These are phyloP conservation scores for Pygmarrhopalites habei DNA, from an alignment of 1,140 invertebrate genomes.

Conservation along the genomic window DNA sequence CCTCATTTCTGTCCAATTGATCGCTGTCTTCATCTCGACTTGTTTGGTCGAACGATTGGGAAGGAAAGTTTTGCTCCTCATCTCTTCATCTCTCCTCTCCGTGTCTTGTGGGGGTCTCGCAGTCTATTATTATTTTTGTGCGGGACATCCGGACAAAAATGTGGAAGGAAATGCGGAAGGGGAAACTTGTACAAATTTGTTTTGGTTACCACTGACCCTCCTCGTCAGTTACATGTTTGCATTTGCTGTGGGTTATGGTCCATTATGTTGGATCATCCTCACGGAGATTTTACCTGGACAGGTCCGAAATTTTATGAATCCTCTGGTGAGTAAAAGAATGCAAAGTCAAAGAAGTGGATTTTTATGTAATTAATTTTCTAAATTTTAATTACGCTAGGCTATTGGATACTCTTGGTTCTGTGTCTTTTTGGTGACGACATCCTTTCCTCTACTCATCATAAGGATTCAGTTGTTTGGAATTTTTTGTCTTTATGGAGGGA, in stretches of 20 bases:
- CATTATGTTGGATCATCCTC: conserved; percentile 50
- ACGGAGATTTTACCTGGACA: conserved; percentile 25
- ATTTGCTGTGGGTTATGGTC: conserved; percentile 51
- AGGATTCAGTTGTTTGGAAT: conserved; percentile 25
- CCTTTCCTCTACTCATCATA: conserved; percentile 26
- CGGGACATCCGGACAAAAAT: neutral
- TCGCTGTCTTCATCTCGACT: conserved; percentile 18
- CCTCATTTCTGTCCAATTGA: conserved; percentile 19
- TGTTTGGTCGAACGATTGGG: conserved; percentile 25
- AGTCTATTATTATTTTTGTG: conserved; percentile 26
- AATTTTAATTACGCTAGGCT: too few species aligned
- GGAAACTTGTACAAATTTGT: neutral
- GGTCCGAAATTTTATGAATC: conserved; percentile 28
- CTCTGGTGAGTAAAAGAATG: too few species aligned
- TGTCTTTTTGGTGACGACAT: conserved; percentile 28
- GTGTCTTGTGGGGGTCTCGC: conserved; percentile 9
- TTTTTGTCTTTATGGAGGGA: conserved; percentile 22
- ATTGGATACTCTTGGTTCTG: conserved; percentile 34
- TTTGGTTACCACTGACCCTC: conserved; percentile 42
- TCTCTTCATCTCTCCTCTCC: neutral
- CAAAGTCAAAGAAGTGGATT: too few species aligned
- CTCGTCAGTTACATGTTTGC: conserved; percentile 47
- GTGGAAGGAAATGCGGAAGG: neutral
- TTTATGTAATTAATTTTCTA: too few species aligned
- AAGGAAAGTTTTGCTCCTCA: conserved; percentile 19